phyloP scores from a whole-genome alignment of 2,888 invertebrate genomes.

The Epistrophe eligans region DNA sequence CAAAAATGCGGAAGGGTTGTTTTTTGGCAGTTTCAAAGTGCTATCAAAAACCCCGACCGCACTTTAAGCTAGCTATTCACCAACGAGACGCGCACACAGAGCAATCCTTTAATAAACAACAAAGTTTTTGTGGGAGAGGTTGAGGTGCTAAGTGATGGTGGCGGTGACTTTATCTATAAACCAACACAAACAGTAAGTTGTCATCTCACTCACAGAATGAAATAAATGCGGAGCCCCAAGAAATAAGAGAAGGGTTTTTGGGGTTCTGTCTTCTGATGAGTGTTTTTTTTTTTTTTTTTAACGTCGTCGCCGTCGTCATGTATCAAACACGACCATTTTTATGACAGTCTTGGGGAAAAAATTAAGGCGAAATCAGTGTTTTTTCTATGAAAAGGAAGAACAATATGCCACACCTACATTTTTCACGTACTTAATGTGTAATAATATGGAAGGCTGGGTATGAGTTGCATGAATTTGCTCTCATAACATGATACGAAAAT shows the following conservation, averaged over 20 bases:
- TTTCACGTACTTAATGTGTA: background rate
- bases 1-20: conserved; percentile 2
- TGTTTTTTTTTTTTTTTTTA: background rate
- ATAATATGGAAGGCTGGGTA: background rate
- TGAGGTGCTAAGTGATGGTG: background rate
- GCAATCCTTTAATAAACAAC: background rate
- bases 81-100: background rate
- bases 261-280: no score
- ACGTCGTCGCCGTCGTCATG: background rate
- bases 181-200: conserved; percentile 1
- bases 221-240: background rate
- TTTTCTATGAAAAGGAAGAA: background rate
- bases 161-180: conserved; percentile 3
- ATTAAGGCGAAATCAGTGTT: background rate
- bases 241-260: background rate
- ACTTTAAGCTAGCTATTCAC: background rate
- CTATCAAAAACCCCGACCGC: background rate
- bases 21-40: background rate
- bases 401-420: background rate
- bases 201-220: conserved; percentile 1
- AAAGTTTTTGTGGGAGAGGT: background rate
- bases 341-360: background rate
- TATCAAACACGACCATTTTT: background rate
- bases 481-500: background rate
- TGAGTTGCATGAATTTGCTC: background rate